Percentiles rank a stretch among this genome's conserved stretches.
These are phyloP conservation scores for Ischnura elegans DNA, from an alignment of 2,888 invertebrate species.

Conservation along the genomic window DNA sequence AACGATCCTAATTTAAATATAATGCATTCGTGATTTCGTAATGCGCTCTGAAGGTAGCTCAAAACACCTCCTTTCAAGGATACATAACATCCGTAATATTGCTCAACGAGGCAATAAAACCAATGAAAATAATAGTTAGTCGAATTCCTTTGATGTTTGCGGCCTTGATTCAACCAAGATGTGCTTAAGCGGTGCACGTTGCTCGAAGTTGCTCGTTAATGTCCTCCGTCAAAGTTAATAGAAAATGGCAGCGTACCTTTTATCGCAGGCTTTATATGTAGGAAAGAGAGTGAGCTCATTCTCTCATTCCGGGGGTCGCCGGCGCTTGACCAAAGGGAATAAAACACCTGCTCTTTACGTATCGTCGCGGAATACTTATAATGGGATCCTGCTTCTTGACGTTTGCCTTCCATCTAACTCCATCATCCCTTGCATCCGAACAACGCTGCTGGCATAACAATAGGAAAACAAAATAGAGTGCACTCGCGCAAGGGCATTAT, in stretches of 20 bases:
- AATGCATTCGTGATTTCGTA: too few relatives aligned
- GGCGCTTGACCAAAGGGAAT: background rate
- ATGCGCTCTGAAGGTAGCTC: too few relatives aligned
- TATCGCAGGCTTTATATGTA: too few relatives aligned
- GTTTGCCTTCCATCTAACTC: background rate
- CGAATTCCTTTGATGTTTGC: background rate
- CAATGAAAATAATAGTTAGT: too few relatives aligned
- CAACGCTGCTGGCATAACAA: background rate
- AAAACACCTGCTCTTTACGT: background rate
- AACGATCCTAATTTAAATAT: too few relatives aligned
- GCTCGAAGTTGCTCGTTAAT: background rate
- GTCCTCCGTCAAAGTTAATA: too few relatives aligned
- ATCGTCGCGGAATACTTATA: background rate
- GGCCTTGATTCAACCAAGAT: background rate
- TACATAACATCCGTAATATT: too few relatives aligned
- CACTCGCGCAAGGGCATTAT: background rate
- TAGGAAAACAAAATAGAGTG: background rate
- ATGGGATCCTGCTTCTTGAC: background rate
- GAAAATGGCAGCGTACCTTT: too few relatives aligned
- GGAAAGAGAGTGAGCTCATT: too few relatives aligned
- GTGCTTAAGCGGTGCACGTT: background rate
- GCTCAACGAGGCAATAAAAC: too few relatives aligned
- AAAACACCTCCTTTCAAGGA: too few relatives aligned
- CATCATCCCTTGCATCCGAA: background rate
- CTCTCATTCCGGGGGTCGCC: too few relatives aligned